Percentiles rank a stretch among this genome's conserved stretches.
These are phyloP conservation scores for Synanthedon andrenaeformis DNA, from an alignment of 2,888 invertebrate genomes.

Conservation along the genomic window DNA sequence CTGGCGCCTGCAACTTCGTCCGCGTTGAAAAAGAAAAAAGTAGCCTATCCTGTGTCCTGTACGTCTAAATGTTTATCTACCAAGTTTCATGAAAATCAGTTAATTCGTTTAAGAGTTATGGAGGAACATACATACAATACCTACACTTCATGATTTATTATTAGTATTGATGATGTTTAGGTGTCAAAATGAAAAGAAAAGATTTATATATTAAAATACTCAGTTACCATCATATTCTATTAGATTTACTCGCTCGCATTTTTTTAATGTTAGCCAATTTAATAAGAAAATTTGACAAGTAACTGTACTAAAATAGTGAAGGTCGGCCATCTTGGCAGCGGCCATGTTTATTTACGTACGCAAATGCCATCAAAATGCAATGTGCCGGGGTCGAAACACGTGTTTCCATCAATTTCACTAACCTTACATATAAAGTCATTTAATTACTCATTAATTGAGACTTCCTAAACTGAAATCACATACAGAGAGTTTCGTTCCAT, in stretches of 20 bases:
- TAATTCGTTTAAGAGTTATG: no score
- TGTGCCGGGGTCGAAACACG: constrained; percentile 42
- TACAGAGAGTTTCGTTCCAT: no score
- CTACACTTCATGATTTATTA: no score
- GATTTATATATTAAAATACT: no score
- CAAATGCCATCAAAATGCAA: constrained; percentile 60
- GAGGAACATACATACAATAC: no score
- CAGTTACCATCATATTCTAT: not conserved
- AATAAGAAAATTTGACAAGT: constrained; percentile 29
- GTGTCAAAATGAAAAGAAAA: no score
- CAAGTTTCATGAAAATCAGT: no score
- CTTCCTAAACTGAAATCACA: not conserved
- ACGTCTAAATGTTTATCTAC: no score
- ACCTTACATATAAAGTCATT: not conserved
- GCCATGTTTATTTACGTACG: constrained; percentile 64
- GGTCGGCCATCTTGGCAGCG: constrained; percentile 63
- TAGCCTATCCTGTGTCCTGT: no score
- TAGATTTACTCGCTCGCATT: not conserved
- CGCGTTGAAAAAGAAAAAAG: no score
- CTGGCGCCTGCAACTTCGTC: no score
- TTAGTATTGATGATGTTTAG: no score
- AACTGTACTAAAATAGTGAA: constrained; percentile 58
- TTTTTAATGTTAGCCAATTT: constrained; percentile 22
- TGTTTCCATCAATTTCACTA: constrained; percentile 40
- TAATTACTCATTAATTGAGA: not conserved